Conservation (phyloP, 2,113 vertebrate genomes). For the Mus pahari region DNA sequence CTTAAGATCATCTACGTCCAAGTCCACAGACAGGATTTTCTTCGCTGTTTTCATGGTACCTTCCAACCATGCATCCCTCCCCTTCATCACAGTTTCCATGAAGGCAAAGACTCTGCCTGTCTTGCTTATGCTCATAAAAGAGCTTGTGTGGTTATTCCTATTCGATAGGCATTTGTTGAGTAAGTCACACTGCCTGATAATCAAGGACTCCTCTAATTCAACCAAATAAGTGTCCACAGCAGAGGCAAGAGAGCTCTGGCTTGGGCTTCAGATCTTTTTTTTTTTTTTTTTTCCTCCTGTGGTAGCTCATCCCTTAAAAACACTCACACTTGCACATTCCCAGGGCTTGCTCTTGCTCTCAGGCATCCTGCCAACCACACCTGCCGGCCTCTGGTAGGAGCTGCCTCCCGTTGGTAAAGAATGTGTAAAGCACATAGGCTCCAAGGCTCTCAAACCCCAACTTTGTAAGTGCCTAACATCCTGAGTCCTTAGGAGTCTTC, state of each 20-base stretch:
- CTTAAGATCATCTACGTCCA: slow-evolving; percentile 13
- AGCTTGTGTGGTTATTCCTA: neutral
- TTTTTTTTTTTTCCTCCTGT: too few species aligned
- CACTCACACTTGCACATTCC: neutral
- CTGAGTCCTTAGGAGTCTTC: neutral
- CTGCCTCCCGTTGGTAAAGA: neutral
- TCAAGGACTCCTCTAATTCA: slow-evolving; percentile 28
- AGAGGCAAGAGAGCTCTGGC: neutral
- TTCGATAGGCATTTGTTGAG: neutral
- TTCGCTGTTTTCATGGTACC: neutral
- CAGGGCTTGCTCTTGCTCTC: neutral
- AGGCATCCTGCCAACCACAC: neutral
- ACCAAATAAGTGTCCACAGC: neutral
- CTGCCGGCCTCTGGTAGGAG: neutral
- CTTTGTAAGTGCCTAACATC: neutral
- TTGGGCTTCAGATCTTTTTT: neutral
- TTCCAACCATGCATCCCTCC: slow-evolving; percentile 16
- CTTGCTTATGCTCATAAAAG: neutral
- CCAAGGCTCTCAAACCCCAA: neutral
- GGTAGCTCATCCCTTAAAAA: neutral
- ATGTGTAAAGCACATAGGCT: neutral
- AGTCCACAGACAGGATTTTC: slow-evolving; percentile 4
- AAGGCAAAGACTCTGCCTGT: slow-evolving; percentile 15
- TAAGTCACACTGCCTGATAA: neutral
- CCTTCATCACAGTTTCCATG: neutral